Percentiles rank a stretch among this genome's conserved stretches.
Conservation (phyloP, 2,113 vertebrate species). For the Benitochromis conjunctus region DNA sequence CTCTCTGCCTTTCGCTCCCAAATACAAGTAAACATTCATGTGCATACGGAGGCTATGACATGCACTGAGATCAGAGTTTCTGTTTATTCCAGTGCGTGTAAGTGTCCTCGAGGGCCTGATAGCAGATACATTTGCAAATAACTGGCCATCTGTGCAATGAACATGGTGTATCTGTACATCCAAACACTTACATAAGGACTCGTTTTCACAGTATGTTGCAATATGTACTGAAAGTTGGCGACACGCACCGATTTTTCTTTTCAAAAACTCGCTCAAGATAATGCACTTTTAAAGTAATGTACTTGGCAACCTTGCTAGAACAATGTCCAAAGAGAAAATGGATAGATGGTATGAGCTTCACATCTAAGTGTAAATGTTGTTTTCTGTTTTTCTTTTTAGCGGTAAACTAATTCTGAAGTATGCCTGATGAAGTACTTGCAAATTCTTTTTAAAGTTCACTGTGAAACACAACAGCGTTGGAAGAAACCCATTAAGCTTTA, state of each 20-base stretch:
- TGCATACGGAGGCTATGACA: background rate
- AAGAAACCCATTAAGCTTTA: background rate
- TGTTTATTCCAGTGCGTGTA: background rate
- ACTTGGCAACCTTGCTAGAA: background rate
- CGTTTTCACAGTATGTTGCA: conserved; percentile 5
- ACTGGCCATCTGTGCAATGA: conserved; percentile 4
- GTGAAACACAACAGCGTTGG: background rate
- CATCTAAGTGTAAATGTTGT: background rate
- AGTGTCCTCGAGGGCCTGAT: background rate
- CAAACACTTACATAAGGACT: background rate
- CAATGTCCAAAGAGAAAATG: background rate
- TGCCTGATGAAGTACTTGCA: background rate
- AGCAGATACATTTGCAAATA: background rate
- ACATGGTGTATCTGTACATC: background rate
- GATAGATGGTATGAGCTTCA: background rate
- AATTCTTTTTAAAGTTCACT: background rate
- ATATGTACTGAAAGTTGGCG: background rate
- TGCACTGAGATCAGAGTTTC: background rate
- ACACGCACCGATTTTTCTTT: background rate
- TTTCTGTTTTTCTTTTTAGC: background rate
- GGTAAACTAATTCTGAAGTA: background rate
- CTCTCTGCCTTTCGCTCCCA: background rate
- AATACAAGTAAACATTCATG: background rate
- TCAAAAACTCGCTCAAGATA: background rate
- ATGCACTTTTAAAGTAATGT: background rate